Base-by-base conservation (phyloP, 2,797 vertebrate species). In the Rhincodon typus region DNA sequence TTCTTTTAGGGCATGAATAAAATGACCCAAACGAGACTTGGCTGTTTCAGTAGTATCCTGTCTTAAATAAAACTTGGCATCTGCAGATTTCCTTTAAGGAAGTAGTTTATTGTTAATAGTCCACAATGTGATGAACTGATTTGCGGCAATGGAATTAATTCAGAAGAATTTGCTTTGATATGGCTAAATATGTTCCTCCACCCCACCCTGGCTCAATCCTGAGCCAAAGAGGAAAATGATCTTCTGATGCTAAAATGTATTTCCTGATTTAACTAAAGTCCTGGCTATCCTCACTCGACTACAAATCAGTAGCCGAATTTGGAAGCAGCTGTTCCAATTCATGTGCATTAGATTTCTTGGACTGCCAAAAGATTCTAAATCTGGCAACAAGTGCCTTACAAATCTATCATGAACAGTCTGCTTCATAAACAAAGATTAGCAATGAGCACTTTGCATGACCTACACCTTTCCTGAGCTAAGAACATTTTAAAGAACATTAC, bases 21-120 rank as follows among this genome's bases (percentile, higher is more conserved):
- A 72, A 95, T 77, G 38, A 57, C 46, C 70, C 4, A 77, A 95
- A 67, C 17, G 94, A 74, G 94, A 94, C 23, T 25, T 69, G 27
- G 30, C 27, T 72, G n/a, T 53, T 77, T 72, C 15, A 77, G 2
- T 46, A 27, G 23, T 46, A 30, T 27, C 74, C 25, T 34, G 25
- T 74, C 25, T 95, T 95, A 95, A 77, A n/a, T 50, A 77, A 34
- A 93, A 93, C 2, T 94, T 94, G 70, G 70, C 46, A 53, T 77
- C 67, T 95, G 46, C 69, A 95, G 94, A 74, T 95, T 95, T 95
- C 94, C 94, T 77, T 95, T 74, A 34, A 74, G 94, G 94, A 94
- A 74, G 12, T 72, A 57, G 70, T 95, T 77, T 95, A 46, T 46
- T 34, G 94, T 21, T 53, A 30, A 53, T 12, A 95, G 46, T 27